Base-by-base conservation (phyloP, 2,888 invertebrate species). In the Drosophila buzzatii region DNA sequence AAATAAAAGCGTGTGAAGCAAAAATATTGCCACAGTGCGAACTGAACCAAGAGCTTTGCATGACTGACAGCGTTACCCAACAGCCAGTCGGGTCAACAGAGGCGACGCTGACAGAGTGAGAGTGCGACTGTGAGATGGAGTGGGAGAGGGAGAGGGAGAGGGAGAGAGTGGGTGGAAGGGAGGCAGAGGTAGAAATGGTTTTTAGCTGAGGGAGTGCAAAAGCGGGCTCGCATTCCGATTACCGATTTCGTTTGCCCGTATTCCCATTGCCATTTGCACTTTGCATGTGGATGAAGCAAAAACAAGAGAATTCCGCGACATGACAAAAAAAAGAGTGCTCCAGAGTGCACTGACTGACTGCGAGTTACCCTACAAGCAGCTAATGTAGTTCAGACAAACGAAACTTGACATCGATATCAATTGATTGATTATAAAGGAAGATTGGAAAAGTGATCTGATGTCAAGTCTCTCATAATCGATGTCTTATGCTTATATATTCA, bases 1-100 rank as follows among this genome's bases (percentile, higher is more conserved):
- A 80, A 85, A 84, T 77, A 75, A 73, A 73, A 88, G 75, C 85
- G 82, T 88, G 82, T 74, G 80, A 85, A 84, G 73, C 69, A 72
- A 88, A 72, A 77, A 73, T 77, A 85, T 79, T 76, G 71, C 67
- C 80, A 76, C 71, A 68, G 56, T 42, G 53, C 56, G 56, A 67
- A 45, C 23, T 18, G 52, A 64, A 39, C 45, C 57, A 49, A 69
- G 31, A 44, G 44, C 56, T 66, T 69, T 69, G 68, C 68, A 69
- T 69, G 70, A 52, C 58, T 52, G 44, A 69, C 68, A 39, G 37
- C 41, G 23, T 18, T 51, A 35, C 44, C 44, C 33, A 57, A 44
- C 57, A 57, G 57, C 23, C 12, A 31, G 35, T 2, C 33, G 18
- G 16, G 18, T 18, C 41, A n/a, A 3, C n/a, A n/a, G 27, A 27